Evolutionary conservation across 2,797 vertebrate species (phyloP), one percentile per base, ranked within the genome.

Genomic region (Tenualosa ilisha): DNA sequence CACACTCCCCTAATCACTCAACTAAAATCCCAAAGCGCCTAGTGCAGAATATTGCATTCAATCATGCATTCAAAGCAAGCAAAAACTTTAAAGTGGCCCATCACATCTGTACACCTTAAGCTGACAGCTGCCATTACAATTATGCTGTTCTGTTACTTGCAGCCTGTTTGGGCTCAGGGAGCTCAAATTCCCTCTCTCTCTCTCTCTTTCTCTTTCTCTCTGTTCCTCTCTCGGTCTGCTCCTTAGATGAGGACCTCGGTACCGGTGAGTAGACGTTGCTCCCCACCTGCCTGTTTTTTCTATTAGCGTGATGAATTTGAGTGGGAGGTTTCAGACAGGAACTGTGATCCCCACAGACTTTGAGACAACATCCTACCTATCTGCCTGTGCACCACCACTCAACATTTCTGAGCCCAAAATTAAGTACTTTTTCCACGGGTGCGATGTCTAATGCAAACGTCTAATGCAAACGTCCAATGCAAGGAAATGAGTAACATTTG

Each of bases 291-390:
- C 95, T 96, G 95, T 83, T 96, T 94, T 95, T 87, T 89, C 91
- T 92, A 88, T 96, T 88, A 93, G 87, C 9, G 81, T 91, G 91
- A 92, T 94, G 90, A 91, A 94, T 92, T 91, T 94, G 94, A 90
- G 94, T 93, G 93, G 94, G 92, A 93, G 94, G 91, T 90, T 79
- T 86, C 22, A 91, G 93, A 93, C 95, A 95, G 94, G 94, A 96
- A 95, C 91, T 91, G 86, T 82, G 82, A 92, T 90, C 93, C 94
- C 93, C 86, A 85, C 91, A 92, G 92, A 90, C 92, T 89, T 88
- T 91, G 84, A 88, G 92, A 93, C 90, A 95, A 95, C 94, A 95
- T 94, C 93, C 92, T 84, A 91, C 89, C 87, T 92, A 87, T 94
- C 93, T 93, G 93, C 92, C 89, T 86, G 93, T 95, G 88, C 65